A percentile compares a stretch with the other conserved stretches of the same genome.
Evolutionary conservation across 2,888 invertebrate species (phyloP).

Genomic region (Fragum sueziense): DNA sequence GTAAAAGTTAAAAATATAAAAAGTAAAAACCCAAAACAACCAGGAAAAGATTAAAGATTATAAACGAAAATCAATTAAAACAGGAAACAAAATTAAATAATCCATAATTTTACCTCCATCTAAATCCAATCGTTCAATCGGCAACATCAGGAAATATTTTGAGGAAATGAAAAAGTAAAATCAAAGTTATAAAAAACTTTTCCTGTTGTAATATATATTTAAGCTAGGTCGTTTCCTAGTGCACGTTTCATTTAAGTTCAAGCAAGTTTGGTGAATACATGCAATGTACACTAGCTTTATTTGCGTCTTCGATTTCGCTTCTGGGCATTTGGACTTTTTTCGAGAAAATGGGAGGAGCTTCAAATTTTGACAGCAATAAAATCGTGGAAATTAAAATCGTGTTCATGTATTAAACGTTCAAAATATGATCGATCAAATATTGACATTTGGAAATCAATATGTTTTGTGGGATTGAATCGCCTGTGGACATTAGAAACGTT

Average conservation of each 20-base stretch:
- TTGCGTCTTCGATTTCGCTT: constrained; percentile 13
- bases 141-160: constrained; percentile 55
- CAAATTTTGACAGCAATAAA: constrained; percentile 46
- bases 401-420: constrained; percentile 40
- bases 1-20: too few relatives aligned
- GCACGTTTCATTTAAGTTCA: constrained; percentile 36
- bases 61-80: constrained; percentile 7
- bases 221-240: constrained; percentile 41
- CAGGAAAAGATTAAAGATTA: not conserved
- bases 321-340: constrained; percentile 30
- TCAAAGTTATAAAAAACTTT: constrained; percentile 30
- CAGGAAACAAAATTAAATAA: constrained; percentile 26
- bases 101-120: constrained; percentile 49
- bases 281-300: constrained; percentile 38
- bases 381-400: constrained; percentile 45
- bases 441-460: constrained; percentile 55
- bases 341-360: constrained; percentile 35
- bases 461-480: not conserved
- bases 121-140: constrained; percentile 46
- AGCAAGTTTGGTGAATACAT: constrained; percentile 39
- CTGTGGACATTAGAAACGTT: not conserved
- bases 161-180: constrained; percentile 52
- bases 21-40: not conserved
- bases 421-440: constrained; percentile 49
- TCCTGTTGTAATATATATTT: constrained; percentile 16